Base-by-base conservation (phyloP, 2,113 vertebrate species). In the Xerus inauris region DNA sequence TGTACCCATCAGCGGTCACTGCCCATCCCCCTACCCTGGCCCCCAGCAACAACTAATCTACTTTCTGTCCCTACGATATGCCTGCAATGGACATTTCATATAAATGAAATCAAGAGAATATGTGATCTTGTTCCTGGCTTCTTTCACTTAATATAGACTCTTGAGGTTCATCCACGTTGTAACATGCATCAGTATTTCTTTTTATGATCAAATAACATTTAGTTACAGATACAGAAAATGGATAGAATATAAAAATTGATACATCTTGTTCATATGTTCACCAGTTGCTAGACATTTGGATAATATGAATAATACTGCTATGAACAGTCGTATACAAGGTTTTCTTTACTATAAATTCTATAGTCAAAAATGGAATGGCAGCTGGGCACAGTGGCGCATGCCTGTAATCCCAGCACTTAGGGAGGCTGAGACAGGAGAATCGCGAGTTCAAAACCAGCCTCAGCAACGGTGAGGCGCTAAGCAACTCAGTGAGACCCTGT, bases 321-420 rank as follows among this genome's bases (percentile, higher is more conserved):
- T 57, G 24, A 75, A 89, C 14, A 79, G 57, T 30, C 8, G 11
- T 72, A 57, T 51, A 49, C 40, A 84, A 87, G 64, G 42, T 69
- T 45, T 85, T 89, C 65, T 80, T 85, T 71, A 82, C 30, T 47
- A 77, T 2, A 72, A 47, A 92, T 72, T 94, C 76, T 91, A 88
- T 14, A 72, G 57, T 81, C 65, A 93, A 88, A 92, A 88, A 93
- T 26, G 59, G 59, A 62, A 28, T 62, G 59, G n/a, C n/a, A n/a
- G n/a, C n/a, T n/a, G n/a, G n/a, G n/a, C n/a, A n/a, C n/a, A n/a
- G n/a, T n/a, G n/a, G n/a, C n/a, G n/a, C n/a, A n/a, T n/a, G n/a
- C n/a, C n/a, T n/a, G n/a, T n/a, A n/a, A n/a, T n/a, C n/a, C n/a
- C n/a, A n/a, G n/a, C n/a, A n/a, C n/a, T n/a, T n/a, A n/a, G n/a